Percentiles rank a stretch among this genome's conserved stretches.
Evolutionary conservation across 2,888 invertebrate species (phyloP).

Genomic region (Antheraea yamamai): DNA sequence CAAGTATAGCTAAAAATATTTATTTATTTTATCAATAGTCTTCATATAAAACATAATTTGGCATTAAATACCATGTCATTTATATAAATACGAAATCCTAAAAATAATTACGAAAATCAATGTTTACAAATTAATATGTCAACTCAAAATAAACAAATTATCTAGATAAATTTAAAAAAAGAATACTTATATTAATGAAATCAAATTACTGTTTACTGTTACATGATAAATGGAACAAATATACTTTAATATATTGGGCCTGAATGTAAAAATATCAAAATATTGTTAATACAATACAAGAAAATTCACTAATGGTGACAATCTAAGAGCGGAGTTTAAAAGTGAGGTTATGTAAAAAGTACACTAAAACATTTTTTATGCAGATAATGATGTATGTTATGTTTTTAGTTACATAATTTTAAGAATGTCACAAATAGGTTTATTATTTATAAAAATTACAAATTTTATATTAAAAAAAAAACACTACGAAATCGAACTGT

Average conservation of each 20-base stretch:
- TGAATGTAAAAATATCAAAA: neutral
- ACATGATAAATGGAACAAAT: neutral
- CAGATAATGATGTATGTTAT: too few relatives aligned
- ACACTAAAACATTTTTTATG: too few relatives aligned
- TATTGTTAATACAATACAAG: too few relatives aligned
- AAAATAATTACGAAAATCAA: neutral
- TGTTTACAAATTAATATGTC: neutral
- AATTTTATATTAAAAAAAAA: too few relatives aligned
- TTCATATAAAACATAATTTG: conserved; percentile 53
- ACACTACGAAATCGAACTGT: too few relatives aligned
- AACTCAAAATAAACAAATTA: neutral
- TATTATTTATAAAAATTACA: too few relatives aligned
- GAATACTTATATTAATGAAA: neutral
- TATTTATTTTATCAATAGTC: conserved; percentile 56
- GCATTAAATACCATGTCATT: conserved; percentile 47
- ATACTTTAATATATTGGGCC: neutral
- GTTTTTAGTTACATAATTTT: too few relatives aligned
- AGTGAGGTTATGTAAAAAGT: too few relatives aligned
- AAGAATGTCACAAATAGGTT: too few relatives aligned
- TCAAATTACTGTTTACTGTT: neutral
- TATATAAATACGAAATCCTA: conserved; percentile 28
- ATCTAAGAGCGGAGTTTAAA: too few relatives aligned
- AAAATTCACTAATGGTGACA: too few relatives aligned
- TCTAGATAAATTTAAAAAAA: neutral
- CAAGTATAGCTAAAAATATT: conserved; percentile 57